Base-by-base conservation (phyloP, 2,113 vertebrate species). In the Brienomyrus brachyistius region DNA sequence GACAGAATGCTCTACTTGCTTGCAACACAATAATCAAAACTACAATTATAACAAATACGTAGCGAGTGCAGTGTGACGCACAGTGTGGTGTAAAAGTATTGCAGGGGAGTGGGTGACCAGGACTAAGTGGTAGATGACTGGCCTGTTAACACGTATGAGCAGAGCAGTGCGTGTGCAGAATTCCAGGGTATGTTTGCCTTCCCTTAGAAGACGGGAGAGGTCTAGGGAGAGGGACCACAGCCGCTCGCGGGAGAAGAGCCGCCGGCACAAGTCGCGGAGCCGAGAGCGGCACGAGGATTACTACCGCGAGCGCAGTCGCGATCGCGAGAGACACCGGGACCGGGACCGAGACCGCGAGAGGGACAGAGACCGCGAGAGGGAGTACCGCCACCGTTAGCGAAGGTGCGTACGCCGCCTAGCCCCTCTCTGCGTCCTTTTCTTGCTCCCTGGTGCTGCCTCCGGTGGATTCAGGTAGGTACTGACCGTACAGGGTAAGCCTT, bases 181-280 rank as follows among this genome's bases (percentile, higher is more conserved):
- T n/a, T 62, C 83, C 54, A 89, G 77, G 35, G 35, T 45, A 31
- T 89, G 52, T 66, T 31, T 56, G 13, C 8, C 96, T 93, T 94
- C 91, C 95, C 94, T 95, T 95, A 96, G 96, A 96, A 99, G 98
- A 95, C 96, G 98, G 95, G 98, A 99, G 94, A 96, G 98, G 92
- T 99, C 98, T 91, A 97, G 98, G 94, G 98, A 99, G 94, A 97
- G 98, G 90, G 98, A 99, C 95, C 98, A 99, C 94, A 99, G 98
- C 93, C 98, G 98, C 91, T 99, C 98, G 91, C 95, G 98, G 94
- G 98, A 99, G 94, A 99, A 99, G 94, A 99, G 97, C 91, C 95
- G 98, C 0, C 97, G 98, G 19, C 98, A 99, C 95, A 99, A 99
- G 94, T 99, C 98, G 1, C 98, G 98, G 87, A 99, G 98, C 91